phyloP scores from a whole-genome alignment of 2,888 invertebrate genomes.

The Lordiphosa andalusiaca region DNA sequence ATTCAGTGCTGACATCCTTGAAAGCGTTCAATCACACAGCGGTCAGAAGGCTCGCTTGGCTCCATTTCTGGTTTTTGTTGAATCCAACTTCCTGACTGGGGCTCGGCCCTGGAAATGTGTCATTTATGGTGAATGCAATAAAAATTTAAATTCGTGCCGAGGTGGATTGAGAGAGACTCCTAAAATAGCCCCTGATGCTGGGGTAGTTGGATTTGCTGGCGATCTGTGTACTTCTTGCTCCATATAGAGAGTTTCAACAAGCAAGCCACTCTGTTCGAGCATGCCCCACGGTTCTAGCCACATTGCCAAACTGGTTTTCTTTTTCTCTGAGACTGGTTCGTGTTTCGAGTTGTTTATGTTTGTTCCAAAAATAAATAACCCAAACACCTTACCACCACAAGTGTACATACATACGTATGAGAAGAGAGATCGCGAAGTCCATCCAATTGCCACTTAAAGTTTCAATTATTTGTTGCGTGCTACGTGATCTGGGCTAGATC shows the following conservation, averaged over 20 bases:
- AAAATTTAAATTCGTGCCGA: too few relatives aligned
- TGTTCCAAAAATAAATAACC: conserved; percentile 62
- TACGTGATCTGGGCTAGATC: conserved; percentile 47
- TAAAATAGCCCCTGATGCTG: too few relatives aligned
- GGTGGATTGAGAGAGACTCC: too few relatives aligned
- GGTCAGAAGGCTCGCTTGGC: conserved; percentile 52
- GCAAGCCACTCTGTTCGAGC: conserved; percentile 30
- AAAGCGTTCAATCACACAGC: conserved; percentile 64
- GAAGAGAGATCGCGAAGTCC: neutral
- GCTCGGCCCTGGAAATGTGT: conserved; percentile 62
- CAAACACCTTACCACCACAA: conserved; percentile 27
- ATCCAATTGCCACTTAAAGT: conserved; percentile 4
- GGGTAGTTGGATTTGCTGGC: too few relatives aligned
- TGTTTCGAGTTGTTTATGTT: conserved; percentile 42
- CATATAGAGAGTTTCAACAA: neutral
- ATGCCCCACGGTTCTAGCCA: conserved; percentile 68
- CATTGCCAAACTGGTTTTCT: conserved; percentile 36
- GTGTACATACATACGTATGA: neutral
- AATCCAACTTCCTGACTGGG: conserved; percentile 56
- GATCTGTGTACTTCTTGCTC: too few relatives aligned
- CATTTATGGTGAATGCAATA: conserved; percentile 39
- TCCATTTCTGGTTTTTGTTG: conserved; percentile 19
- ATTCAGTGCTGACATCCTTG: conserved; percentile 50
- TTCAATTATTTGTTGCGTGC: conserved; percentile 6
- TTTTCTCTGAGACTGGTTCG: conserved; percentile 24